Evolutionary conservation across 2,113 vertebrate genomes (phyloP), one percentile per base, ranked within the genome.

Genomic region (Ceuthmochares aereus): DNA sequence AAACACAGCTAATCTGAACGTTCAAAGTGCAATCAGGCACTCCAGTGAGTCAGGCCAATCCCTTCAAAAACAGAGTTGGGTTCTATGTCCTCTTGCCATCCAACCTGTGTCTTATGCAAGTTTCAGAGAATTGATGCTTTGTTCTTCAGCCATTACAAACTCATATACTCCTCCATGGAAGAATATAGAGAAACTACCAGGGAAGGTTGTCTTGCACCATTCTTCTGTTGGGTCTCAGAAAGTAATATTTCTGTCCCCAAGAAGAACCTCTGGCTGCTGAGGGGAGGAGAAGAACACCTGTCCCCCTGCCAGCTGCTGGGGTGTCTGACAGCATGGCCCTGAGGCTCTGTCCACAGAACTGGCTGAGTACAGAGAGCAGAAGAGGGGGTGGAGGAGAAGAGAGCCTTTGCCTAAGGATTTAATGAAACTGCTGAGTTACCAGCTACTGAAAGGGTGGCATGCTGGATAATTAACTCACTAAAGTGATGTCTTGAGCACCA

Each of bases 101-200:
- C 56, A 64, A 49, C 56, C 63, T 47, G 68, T 2, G 3, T 25
- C 26, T 30, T 17, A 10, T 4, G 25, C 40, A 7, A 42, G 12
- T 29, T 73, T 66, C 2, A 4, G 80, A 40, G 42, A 34, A 43
- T 0, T 9, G 34, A 7, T 19, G 36, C 25, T 29, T 51, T 63
- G 8, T 3, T 72, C 34, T 54, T 27, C 49, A 23, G 34, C 13
- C 11, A 1, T 42, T 27, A 26, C 21, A 32, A 40, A 26, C 1
- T 0, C 5, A 23, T 1, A 4, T 26, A 4, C 37, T 60, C 42
- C 0, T 2, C 36, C 1, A 1, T 3, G 23, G 42, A 79, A 21
- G 29, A 27, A 30, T 58, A 29, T 4, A 19, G 51, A 37, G 43
- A 32, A 64, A 55, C 3, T 1, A 19, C 11, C 11, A 14, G n/a